Percentiles rank a stretch among this genome's conserved stretches.
Conservation (phyloP, 2,797 vertebrate species). For the Liparis tanakae region DNA sequence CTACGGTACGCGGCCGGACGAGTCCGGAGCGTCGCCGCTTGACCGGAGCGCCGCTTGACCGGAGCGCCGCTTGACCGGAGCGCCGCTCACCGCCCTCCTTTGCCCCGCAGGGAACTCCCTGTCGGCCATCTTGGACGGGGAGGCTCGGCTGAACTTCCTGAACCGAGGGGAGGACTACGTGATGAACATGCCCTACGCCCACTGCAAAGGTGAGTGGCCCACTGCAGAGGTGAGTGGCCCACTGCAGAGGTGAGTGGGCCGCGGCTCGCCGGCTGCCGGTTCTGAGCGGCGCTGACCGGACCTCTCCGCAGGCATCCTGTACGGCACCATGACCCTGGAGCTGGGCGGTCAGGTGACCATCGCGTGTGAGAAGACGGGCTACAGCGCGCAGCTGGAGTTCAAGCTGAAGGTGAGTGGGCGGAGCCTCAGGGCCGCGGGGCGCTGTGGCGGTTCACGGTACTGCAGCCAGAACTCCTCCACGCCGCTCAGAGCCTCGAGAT, state of each 20-base stretch:
- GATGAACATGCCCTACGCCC: conserved; percentile 99
- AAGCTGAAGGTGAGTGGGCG: conserved; percentile 84
- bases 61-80: too few species aligned
- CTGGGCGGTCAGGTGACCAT: conserved; percentile 93
- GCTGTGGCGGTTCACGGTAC: background rate
- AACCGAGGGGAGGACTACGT: conserved; percentile 97
- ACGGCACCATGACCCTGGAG: conserved; percentile 98
- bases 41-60: too few species aligned
- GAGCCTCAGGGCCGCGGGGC: too few species aligned
- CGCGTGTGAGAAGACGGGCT: conserved; percentile 96
- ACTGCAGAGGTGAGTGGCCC: conserved; percentile 99
- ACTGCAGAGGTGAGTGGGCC: conserved; percentile 99
- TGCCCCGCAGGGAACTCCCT: conserved; percentile 91
- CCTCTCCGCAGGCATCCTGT: conserved; percentile 87
- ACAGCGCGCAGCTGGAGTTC: conserved; percentile 96
- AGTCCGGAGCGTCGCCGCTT: too few species aligned
- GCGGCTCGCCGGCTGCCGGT: too few species aligned
- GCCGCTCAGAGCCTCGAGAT: background rate
- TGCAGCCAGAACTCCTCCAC: background rate
- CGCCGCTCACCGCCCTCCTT: background rate
- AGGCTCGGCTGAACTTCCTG: conserved; percentile 93
- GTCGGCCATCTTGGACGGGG: conserved; percentile 96
- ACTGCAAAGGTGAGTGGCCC: conserved; percentile 99
- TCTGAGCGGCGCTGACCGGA: too few species aligned
- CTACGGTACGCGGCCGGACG: conserved; percentile 85